These are phyloP conservation scores for Paragorgia papillata DNA, from an alignment of 92 coral and sea anemone species.

Conservation along the genomic window DNA sequence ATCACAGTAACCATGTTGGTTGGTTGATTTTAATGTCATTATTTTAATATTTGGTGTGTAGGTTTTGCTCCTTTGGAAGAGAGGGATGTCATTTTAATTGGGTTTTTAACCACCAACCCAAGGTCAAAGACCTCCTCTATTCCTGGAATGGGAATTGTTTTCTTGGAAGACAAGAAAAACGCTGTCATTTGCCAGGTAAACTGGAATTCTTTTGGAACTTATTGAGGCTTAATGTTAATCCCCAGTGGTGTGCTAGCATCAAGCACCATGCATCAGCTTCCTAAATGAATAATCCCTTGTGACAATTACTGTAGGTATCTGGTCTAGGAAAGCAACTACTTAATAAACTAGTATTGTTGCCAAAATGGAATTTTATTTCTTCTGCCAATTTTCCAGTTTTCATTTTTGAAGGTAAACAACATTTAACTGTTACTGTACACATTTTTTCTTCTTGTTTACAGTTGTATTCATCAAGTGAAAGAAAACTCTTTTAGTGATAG, in stretches of 20 bases:
- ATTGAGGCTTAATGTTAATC: no score
- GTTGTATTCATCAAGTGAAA: no score
- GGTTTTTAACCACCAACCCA: slow-evolving; percentile 62
- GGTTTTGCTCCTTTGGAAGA: slow-evolving; percentile 17
- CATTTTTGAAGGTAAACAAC: slow-evolving; percentile 24
- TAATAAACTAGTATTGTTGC: slow-evolving; percentile 62
- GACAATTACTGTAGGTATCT: slow-evolving; percentile 4
- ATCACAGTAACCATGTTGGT: no score
- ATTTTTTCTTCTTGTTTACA: no score
- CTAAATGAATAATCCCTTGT: no score
- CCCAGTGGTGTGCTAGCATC: no score
- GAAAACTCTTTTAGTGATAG: no score
- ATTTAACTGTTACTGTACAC: no score
- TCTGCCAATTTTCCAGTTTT: slow-evolving; percentile 15
- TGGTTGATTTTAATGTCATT: neutral
- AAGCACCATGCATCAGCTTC: no score
- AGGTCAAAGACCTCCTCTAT: slow-evolving; percentile 39
- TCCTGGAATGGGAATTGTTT: slow-evolving; percentile 58
- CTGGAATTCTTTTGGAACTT: no score
- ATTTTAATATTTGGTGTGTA: neutral
- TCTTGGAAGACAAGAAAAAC: slow-evolving; percentile 66
- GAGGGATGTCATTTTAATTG: slow-evolving; percentile 55
- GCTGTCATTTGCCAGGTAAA: slow-evolving; percentile 34
- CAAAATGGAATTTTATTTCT: slow-evolving; percentile 69
- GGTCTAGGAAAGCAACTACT: slow-evolving; percentile 48